These are phyloP conservation scores for Fragum whitleyi DNA, from an alignment of 2,888 invertebrate genomes.

Conservation along the genomic window DNA sequence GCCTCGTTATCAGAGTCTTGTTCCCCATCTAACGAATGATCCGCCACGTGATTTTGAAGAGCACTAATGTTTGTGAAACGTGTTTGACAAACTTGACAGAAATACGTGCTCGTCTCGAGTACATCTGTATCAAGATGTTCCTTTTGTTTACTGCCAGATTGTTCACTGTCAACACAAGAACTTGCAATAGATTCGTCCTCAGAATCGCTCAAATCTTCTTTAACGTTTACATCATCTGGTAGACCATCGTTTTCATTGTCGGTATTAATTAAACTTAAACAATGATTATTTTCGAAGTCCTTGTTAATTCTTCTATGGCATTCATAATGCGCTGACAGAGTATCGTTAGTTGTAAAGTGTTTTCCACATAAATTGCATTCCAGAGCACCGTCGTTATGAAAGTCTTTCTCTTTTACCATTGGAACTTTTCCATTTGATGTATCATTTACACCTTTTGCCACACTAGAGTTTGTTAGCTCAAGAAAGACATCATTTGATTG, in stretches of 20 bases:
- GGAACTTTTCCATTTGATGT: neutral
- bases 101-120: conserved; percentile 35
- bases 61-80: conserved; percentile 32
- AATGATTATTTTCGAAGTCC: conserved; percentile 17
- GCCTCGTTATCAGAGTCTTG: neutral
- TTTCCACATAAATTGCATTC: conserved; percentile 11
- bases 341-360: conserved; percentile 14
- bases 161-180: conserved; percentile 5
- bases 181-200: neutral
- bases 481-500: neutral
- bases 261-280: neutral
- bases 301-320: conserved; percentile 41
- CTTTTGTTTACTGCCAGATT: conserved; percentile 11
- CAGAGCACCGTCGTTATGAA: neutral
- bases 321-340: conserved; percentile 38
- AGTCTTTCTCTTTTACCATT: neutral
- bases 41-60: conserved; percentile 40
- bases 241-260: neutral
- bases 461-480: too few species aligned
- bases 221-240: neutral
- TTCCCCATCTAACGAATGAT: conserved; percentile 25
- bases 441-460: too few species aligned
- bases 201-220: neutral
- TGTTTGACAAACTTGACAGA: conserved; percentile 55
- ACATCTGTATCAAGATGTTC: neutral